Evolutionary conservation across 2,797 vertebrate genomes (phyloP), one percentile per base, ranked within the genome.

Genomic region (Loris lydekkerianus): DNA sequence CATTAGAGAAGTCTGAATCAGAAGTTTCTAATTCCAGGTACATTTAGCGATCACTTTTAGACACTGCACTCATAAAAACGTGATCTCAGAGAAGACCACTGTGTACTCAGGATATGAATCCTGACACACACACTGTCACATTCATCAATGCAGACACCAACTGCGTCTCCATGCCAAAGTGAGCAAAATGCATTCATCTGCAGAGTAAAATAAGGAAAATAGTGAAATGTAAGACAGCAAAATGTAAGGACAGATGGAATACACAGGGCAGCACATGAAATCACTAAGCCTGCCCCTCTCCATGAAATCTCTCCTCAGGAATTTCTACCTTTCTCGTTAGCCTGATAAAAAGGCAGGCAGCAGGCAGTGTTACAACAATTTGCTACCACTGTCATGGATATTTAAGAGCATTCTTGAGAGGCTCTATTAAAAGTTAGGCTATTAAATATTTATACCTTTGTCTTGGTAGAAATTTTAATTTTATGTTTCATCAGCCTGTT

Each of bases 191-290:
- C 20, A 37, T 27, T 93, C 49, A 85, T 53, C 67, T 84, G 53
- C 43, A 63, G 43, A 72, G 46, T 65, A 37, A 85, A 60, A 90
- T 49, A 77, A 80, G 37, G 21, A 82, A 96, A 72, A 58, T 0
- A 40, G 15, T 88, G 69, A 96, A 84, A 92, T 80, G 53, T 20
- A 96, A 58, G 15, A 83, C 37, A 67, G 20, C 31, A 86, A 96
- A 93, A 86, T 43, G 10, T n/a, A 61, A 94, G 46, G 77, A 92
- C n/a, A 87, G 49, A 94, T 83, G 82, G 53, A 76, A 83, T n/a
- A 80, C 37, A 67, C 13, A 29, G 34, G 56, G 27, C 5, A 53
- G 56, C 37, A 80, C 58, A 49, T 11, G 78, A 83, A 86, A 63
- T 53, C 27, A 25, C 15, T 37, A 60, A 37, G 27, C 29, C 37